Percentiles rank a stretch among this genome's conserved stretches.
phyloP scores from a whole-genome alignment of 2,888 invertebrate species.

The Plebejus anna region DNA sequence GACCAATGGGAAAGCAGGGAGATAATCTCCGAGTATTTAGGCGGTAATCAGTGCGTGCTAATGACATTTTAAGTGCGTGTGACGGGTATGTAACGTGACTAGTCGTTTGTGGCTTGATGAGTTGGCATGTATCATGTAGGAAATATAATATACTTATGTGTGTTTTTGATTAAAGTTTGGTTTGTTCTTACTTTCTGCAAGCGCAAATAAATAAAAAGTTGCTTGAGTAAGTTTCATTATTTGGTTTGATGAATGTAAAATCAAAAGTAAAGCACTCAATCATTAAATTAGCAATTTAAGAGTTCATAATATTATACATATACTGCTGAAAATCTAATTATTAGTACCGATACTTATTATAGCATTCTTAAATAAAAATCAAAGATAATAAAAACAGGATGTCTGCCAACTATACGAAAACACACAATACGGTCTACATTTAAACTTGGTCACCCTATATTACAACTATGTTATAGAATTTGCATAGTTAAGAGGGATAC shows the following conservation, averaged over 20 bases:
- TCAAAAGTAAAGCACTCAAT: too few species aligned
- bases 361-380: too few species aligned
- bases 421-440: not conserved
- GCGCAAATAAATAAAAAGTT: too few species aligned
- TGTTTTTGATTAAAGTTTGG: not conserved
- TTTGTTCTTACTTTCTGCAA: not conserved
- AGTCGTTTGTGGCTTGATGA: slow-evolving; percentile 9
- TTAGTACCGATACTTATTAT: too few species aligned
- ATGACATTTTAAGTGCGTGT: slow-evolving; percentile 20
- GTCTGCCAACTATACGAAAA: not conserved
- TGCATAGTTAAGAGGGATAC: not conserved
- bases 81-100: not conserved
- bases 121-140: not conserved
- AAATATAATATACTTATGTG: not conserved
- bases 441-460: not conserved
- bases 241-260: too few species aligned
- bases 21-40: slow-evolving; percentile 45
- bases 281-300: too few species aligned
- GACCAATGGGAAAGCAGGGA: slow-evolving; percentile 54
- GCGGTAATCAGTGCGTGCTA: slow-evolving; percentile 43
- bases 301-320: too few species aligned
- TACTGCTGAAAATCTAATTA: too few species aligned
- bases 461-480: not conserved
- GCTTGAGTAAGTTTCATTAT: too few species aligned
- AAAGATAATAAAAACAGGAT: too few species aligned